A percentile compares a stretch with the other conserved stretches of the same genome.
These are phyloP conservation scores for Ichneumoninae sp. DNA, from an alignment of 2,888 invertebrate species.

Conservation along the genomic window DNA sequence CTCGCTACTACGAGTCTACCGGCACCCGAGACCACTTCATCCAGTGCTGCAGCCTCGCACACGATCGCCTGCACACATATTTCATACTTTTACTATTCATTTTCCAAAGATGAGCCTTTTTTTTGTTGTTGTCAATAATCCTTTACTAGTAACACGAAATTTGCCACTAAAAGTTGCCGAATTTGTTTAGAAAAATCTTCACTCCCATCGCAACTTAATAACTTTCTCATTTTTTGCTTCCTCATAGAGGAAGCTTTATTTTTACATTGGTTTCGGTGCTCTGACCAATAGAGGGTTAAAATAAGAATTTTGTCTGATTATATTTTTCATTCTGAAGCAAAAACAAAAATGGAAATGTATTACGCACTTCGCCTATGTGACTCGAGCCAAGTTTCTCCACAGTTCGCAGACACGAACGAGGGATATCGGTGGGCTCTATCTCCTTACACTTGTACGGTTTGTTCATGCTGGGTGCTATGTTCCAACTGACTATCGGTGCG, in stretches of 20 bases:
- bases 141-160: not conserved
- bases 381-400: slow-evolving; percentile 87
- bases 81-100: not conserved
- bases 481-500: slow-evolving; percentile 87
- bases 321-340: not conserved
- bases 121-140: not conserved
- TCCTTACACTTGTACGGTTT: slow-evolving; percentile 87
- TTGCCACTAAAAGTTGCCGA: slow-evolving; percentile 39
- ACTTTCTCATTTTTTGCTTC: too few species aligned
- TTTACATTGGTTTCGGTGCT: not conserved
- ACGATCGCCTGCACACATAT: slow-evolving; percentile 85
- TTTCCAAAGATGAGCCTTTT: not conserved
- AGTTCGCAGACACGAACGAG: slow-evolving; percentile 86
- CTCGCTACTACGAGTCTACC: slow-evolving; percentile 86
- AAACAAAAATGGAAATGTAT: not conserved
- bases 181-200: not conserved
- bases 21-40: slow-evolving; percentile 84
- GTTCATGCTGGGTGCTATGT: slow-evolving; percentile 87
- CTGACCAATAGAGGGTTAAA: not conserved
- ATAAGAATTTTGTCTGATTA: not conserved
- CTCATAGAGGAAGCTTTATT: too few species aligned
- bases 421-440: slow-evolving; percentile 86
- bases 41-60: slow-evolving; percentile 86
- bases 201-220: not conserved
- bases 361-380: slow-evolving; percentile 86